Evolutionary conservation across 2,797 vertebrate genomes (phyloP), one percentile per base, ranked within the genome.

Genomic region (Vipera latastei): DNA sequence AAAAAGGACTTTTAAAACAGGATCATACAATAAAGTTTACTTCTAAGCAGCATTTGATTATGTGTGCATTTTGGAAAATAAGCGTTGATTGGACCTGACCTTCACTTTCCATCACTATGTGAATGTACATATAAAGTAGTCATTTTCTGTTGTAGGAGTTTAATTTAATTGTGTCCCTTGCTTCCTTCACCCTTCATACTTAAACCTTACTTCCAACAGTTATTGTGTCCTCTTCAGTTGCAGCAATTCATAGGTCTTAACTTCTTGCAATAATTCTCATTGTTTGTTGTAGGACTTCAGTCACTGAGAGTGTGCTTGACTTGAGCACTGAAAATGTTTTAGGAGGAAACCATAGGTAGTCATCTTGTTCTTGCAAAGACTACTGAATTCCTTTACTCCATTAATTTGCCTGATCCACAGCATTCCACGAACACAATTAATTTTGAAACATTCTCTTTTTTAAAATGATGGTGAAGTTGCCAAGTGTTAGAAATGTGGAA

Each of bases 401-500:
- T 53, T 91, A 6, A 87, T 20, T 32, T 60, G n/a, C 0, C 13
- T 0, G 5, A 89, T 65, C 65, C 51, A 16, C 38, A 14, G 16
- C 38, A 28, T 73, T 92, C 57, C 51, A 85, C 1, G 56, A 69
- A n/a, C 60, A 86, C 57, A 93, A 93, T 59, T 61, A 38, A n/a
- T 89, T 25, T 95, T 93, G n/a, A 87, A 78, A 91, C 32, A 18
- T 65, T 92, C 59, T n/a, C 1, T 48, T 94, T 94, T 94, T 7
- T 32, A n/a, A 61, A 89, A 32, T 60, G 48, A 89, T 65, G 14
- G 0, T 85, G 48, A 92, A 95, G 93, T 94, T 96, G 93, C 90
- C 69, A 22, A n/a, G 18, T 56, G 1, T 95, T 86, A 94, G 92
- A 95, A 94, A 92, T 87, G 78, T 91, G 96, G 92, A 91, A 92